Conservation (phyloP, 2,888 invertebrate genomes). For the Oligia latruncula region DNA sequence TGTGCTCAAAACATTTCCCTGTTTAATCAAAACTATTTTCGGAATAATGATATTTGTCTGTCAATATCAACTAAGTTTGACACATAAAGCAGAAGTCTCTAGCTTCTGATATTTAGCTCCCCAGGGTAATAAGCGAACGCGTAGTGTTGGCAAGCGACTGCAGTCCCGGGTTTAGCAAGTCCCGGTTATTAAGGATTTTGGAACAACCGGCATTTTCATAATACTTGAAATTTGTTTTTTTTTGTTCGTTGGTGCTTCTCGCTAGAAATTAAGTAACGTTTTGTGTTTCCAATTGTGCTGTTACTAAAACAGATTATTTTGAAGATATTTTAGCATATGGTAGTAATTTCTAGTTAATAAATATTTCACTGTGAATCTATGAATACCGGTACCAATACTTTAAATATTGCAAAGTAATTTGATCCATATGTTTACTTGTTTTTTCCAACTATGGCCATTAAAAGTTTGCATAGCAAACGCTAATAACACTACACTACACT, state of each 20-base stretch:
- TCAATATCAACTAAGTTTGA: neutral
- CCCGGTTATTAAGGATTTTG: constrained; percentile 24
- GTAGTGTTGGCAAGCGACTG: constrained; percentile 1
- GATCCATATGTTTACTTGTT: neutral
- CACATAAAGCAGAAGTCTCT: neutral
- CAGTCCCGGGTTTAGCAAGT: neutral
- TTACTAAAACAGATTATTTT: neutral
- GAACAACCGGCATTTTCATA: constrained; percentile 30
- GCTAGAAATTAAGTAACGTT: neutral
- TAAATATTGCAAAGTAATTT: neutral
- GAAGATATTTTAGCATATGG: neutral
- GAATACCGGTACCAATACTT: no score
- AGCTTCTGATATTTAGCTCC: constrained; percentile 21
- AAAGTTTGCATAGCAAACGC: no score
- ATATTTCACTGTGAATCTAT: neutral
- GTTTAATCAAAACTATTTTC: neutral
- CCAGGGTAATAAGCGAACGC: neutral
- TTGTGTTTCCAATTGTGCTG: neutral
- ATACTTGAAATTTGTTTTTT: neutral
- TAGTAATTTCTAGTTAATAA: neutral
- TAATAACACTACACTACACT: no score
- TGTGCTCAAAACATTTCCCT: neutral
- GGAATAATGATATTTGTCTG: neutral
- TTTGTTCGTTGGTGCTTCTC: neutral
- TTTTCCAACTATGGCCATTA: no score